phyloP scores from a whole-genome alignment of 2,797 vertebrate genomes.

The Melanotaenia pygmaea region DNA sequence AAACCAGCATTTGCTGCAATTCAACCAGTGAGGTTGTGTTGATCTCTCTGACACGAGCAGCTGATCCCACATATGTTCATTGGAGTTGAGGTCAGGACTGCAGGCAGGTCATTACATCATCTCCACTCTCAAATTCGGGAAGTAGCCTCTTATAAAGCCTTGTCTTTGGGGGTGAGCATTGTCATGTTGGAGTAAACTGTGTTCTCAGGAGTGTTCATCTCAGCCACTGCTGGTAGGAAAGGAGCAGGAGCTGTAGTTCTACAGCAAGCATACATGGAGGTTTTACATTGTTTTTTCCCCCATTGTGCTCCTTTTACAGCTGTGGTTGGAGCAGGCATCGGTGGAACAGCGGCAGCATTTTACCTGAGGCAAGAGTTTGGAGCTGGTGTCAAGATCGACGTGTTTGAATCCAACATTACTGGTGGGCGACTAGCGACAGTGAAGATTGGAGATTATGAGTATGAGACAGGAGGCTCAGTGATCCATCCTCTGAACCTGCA shows the following conservation, averaged over 20 bases:
- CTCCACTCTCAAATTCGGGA: too few species aligned
- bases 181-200: too few species aligned
- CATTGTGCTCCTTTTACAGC: slow-evolving; percentile 74
- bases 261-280: background rate
- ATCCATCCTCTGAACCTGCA: slow-evolving; percentile 96
- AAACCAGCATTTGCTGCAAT: too few species aligned
- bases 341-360: slow-evolving; percentile 87
- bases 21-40: too few species aligned
- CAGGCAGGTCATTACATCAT: background rate
- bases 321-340: slow-evolving; percentile 91
- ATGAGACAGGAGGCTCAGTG: slow-evolving; percentile 87
- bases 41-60: too few species aligned
- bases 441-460: slow-evolving; percentile 82
- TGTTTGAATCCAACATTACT: slow-evolving; percentile 86
- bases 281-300: background rate
- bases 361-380: slow-evolving; percentile 94
- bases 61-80: too few species aligned
- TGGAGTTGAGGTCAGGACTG: too few species aligned
- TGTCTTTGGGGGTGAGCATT: too few species aligned
- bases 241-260: background rate
- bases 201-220: background rate
- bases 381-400: slow-evolving; percentile 83
- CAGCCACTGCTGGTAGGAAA: background rate
- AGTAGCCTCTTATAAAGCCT: too few species aligned
- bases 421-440: slow-evolving; percentile 89